A percentile compares a stretch with the other conserved stretches of the same genome.
Evolutionary conservation across 2,888 invertebrate genomes (phyloP).

Genomic region (Scrobipalpa atriplicella): DNA sequence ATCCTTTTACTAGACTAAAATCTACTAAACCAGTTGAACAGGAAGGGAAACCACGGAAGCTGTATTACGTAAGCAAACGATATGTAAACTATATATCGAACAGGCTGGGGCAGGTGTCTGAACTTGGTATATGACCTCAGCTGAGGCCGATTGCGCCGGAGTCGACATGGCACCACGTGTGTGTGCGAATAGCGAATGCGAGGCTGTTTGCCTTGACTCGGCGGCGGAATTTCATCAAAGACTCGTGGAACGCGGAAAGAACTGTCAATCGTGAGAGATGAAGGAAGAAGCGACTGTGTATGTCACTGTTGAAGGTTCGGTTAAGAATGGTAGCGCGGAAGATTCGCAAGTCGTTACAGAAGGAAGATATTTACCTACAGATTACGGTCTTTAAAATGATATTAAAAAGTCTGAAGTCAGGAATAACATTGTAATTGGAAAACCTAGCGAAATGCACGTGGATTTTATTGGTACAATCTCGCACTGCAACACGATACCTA

Average conservation of each 20-base stretch:
- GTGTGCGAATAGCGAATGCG: slow-evolving; percentile 24
- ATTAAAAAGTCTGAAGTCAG: background rate
- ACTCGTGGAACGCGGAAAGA: slow-evolving; percentile 11
- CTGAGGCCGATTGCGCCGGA: slow-evolving; percentile 31
- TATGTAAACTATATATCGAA: slow-evolving; percentile 27
- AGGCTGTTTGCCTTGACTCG: slow-evolving; percentile 22
- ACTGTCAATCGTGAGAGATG: background rate
- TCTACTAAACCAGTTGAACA: background rate
- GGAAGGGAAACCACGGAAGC: slow-evolving; percentile 35
- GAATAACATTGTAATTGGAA: too few species aligned
- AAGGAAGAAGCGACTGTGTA: background rate
- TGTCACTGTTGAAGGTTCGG: background rate
- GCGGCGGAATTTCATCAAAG: slow-evolving; percentile 12
- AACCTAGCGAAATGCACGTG: too few species aligned
- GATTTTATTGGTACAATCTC: too few species aligned
- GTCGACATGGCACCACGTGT: slow-evolving; percentile 32
- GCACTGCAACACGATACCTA: background rate
- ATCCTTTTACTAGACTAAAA: background rate
- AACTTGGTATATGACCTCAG: slow-evolving; percentile 39
- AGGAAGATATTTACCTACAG: background rate
- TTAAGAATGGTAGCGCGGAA: background rate
- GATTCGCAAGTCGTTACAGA: background rate
- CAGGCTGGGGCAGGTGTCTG: slow-evolving; percentile 37
- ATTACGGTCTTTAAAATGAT: background rate
- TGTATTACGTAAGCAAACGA: slow-evolving; percentile 23